A percentile compares a stretch with the other conserved stretches of the same genome.
Conservation (phyloP, 2,797 vertebrate genomes). For the Erethizon dorsatum region DNA sequence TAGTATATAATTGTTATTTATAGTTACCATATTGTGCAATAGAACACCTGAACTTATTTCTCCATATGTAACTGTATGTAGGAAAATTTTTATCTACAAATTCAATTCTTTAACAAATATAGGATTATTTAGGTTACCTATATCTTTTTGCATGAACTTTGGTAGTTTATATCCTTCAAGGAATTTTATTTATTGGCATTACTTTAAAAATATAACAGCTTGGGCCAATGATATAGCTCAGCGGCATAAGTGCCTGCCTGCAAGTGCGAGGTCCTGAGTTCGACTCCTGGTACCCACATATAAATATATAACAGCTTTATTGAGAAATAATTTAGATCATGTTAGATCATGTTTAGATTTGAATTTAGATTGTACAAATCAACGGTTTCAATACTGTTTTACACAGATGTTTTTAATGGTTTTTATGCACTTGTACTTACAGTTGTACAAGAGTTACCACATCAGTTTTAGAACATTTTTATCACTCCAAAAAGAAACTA, state of each 20-base stretch:
- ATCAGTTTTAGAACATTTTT: not conserved
- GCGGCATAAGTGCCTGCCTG: too few species aligned
- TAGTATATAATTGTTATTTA: not conserved
- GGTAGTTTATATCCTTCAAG: not conserved
- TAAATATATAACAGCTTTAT: not conserved
- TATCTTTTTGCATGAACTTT: not conserved
- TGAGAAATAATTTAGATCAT: slow-evolving; percentile 16
- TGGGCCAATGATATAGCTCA: too few species aligned
- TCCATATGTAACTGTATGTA: not conserved
- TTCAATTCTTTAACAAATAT: not conserved
- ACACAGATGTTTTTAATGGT: not conserved
- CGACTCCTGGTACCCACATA: too few species aligned
- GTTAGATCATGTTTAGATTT: not conserved
- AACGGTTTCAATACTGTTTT: not conserved
- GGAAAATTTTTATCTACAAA: not conserved
- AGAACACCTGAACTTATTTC: not conserved
- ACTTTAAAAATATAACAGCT: not conserved
- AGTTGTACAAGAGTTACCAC: not conserved
- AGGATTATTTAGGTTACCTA: not conserved
- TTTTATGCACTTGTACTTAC: not conserved
- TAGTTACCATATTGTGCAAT: not conserved
- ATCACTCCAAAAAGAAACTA: not conserved
- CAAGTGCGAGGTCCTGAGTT: too few species aligned
- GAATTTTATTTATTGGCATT: slow-evolving; percentile 35
- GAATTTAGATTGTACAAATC: not conserved